Evolutionary conservation across 2,113 vertebrate species (phyloP), one percentile per base, ranked within the genome.

Genomic region (Climacteris rufus): DNA sequence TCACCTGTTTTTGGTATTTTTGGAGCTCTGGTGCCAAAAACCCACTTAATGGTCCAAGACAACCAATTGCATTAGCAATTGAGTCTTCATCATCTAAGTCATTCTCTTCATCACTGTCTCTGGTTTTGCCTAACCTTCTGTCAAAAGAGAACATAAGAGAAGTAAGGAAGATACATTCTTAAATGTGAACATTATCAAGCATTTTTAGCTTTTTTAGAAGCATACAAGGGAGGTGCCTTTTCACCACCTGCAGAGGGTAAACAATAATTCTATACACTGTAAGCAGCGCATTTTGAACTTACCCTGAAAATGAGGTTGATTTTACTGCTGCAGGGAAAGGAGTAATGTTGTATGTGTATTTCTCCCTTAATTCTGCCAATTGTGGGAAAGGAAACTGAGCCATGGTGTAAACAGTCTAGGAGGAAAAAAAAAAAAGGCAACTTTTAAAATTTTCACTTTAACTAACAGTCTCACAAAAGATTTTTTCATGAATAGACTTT

Each of bases 261-360:
- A 65, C 9, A 84, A 54, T 56, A 87, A 75, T 27, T 16, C n/a
- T 23, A 18, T 25, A 68, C 22, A 30, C 27, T 22, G 53, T 35
- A 70, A 70, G 27, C 27, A 63, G 42, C 6, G 5, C 33, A 69
- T 70, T 93, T 78, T 20, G 70, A 68, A 84, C 98, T 98, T 98
- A 99, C 99, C 99, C 98, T 90, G 98, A 98, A 83, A 97, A 95
- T 44, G 98, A 97, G 64, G 97, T 39, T 79, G 98, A 97, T 96
- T 98, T 99, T 68, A 99, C 98, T 17, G 99, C 95, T 81, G 98
- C 99, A 59, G 99, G 99, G 82, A 99, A 99, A 7, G 99, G 99
- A 72, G 99, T 99, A 81, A 99, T 99, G 96, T 99, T 99, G 97
- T 99, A 99, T 0, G 99, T 99, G 87, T 99, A 99, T 83, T 99